A percentile compares a stretch with the other conserved stretches of the same genome.
Evolutionary conservation across 2,797 vertebrate species (phyloP).

Genomic region (Halcyon smyrnensis): DNA sequence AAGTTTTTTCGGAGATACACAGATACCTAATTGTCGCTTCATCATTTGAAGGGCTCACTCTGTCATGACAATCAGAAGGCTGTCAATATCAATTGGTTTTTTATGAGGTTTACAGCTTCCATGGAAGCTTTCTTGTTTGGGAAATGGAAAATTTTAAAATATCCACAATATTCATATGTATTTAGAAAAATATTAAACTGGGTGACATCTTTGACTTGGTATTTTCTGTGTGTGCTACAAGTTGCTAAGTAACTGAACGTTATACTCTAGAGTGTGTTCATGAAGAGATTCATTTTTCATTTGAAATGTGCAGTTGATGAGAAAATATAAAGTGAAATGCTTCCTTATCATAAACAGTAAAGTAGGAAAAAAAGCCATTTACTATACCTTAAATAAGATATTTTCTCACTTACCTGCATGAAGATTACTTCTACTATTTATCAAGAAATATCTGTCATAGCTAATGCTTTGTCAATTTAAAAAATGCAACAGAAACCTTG

Average conservation of each 20-base stretch:
- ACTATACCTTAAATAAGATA: background rate
- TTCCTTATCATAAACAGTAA: background rate
- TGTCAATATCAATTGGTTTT: background rate
- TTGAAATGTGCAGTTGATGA: background rate
- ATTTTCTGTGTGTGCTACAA: background rate
- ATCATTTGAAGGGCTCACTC: background rate
- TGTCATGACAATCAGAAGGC: background rate
- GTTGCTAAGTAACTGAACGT: slow-evolving; percentile 53
- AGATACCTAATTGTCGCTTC: background rate
- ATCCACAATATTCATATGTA: background rate
- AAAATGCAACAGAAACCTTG: background rate
- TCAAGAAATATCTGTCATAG: background rate
- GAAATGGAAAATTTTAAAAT: background rate
- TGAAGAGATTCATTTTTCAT: background rate
- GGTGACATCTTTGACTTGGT: background rate
- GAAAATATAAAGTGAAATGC: background rate
- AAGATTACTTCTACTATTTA: background rate
- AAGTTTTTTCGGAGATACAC: background rate
- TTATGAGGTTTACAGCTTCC: background rate
- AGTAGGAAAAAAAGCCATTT: background rate
- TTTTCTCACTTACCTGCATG: background rate
- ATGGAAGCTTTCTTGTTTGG: background rate
- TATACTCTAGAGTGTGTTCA: background rate
- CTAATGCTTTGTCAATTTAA: background rate
- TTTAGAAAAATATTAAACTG: background rate